Evolutionary conservation across 2,797 vertebrate species (phyloP), one percentile per base, ranked within the genome.

Genomic region (Rhynchotus rufescens): DNA sequence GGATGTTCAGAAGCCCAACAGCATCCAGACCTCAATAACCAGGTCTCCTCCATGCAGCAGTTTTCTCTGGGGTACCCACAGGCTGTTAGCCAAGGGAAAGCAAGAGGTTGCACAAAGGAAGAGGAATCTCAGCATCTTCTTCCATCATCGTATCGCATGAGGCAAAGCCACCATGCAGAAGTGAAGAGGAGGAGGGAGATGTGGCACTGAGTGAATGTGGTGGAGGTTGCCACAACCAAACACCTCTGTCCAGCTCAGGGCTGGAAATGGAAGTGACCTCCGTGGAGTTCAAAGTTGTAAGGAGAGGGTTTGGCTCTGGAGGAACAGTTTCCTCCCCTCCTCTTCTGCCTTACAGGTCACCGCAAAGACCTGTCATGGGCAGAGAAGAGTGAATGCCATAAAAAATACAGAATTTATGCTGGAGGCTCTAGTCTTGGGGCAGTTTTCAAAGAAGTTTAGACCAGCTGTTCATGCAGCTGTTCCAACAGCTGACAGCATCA

Each of bases 391-490:
- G 49, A 56, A 69, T 10, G 38, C 32, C 75, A 57, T 8, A 42
- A 42, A 45, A 56, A 78, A 36, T 68, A 26, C 32, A 80, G 79
- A 86, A 62, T 32, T 90, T 84, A 30, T 80, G 73, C 86, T 10
- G 0, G 59, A 59, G 59, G 49, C 62, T 82, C 65, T 57, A 62
- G 12, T 42, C 68, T 38, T 22, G 1, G 68, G 81, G 73, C 2
- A 4, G 28, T 25, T 90, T 86, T 84, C 78, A 47, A 47, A 74
- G 81, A 68, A 86, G 59, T 85, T 85, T 9, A 89, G 74, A 32
- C 87, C 95, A 95, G 93, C 94, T 96, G 95, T 89, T 90, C 73
- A 6, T 0, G 64, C 95, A 96, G 95, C 95, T 96, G 94, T 94
- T 94, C 47, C 7, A 85, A 89, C 95, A 96, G 94, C 95, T 96